Percentiles rank a stretch among this genome's conserved stretches.
Conservation (phyloP, 2,888 invertebrate species). For the Isotomurus palustris region DNA sequence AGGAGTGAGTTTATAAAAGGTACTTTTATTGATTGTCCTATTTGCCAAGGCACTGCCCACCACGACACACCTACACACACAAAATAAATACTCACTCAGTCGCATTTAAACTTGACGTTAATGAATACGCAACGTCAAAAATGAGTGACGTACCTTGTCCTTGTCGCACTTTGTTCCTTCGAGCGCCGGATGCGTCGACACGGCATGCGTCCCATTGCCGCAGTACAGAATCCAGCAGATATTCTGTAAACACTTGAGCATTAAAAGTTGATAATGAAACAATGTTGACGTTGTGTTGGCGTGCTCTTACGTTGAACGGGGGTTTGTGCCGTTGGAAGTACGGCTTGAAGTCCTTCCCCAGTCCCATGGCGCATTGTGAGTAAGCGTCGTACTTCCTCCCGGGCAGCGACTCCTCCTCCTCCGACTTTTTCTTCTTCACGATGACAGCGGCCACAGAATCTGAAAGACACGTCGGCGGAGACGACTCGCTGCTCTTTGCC, state of each 20-base stretch:
- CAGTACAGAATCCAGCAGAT: conserved; percentile 50
- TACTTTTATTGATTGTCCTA: not conserved
- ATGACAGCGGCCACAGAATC: conserved; percentile 6
- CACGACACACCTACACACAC: too few relatives aligned
- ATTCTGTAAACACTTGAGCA: conserved; percentile 42
- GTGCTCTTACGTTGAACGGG: conserved; percentile 49
- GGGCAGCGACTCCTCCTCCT: conserved; percentile 37
- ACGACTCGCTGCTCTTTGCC: conserved; percentile 2
- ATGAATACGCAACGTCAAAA: too few relatives aligned
- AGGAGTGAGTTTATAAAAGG: not conserved
- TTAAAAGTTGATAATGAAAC: not conserved
- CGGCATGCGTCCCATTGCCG: conserved; percentile 48
- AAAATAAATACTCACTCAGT: too few relatives aligned
- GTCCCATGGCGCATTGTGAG: conserved; percentile 48
- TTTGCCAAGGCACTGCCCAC: too few relatives aligned
- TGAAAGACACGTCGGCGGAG: conserved; percentile 12
- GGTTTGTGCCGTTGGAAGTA: conserved; percentile 46
- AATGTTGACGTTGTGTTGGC: too few relatives aligned
- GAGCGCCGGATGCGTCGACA: conserved; percentile 50
- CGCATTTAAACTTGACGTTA: too few relatives aligned
- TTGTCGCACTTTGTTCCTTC: conserved; percentile 49
- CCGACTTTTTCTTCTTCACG: not conserved
- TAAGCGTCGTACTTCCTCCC: conserved; percentile 48
- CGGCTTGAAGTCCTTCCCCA: conserved; percentile 48
- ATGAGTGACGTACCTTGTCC: conserved; percentile 42